Base-by-base conservation (phyloP, 1,140 invertebrate species). In the Melipona quadrifasciata region DNA sequence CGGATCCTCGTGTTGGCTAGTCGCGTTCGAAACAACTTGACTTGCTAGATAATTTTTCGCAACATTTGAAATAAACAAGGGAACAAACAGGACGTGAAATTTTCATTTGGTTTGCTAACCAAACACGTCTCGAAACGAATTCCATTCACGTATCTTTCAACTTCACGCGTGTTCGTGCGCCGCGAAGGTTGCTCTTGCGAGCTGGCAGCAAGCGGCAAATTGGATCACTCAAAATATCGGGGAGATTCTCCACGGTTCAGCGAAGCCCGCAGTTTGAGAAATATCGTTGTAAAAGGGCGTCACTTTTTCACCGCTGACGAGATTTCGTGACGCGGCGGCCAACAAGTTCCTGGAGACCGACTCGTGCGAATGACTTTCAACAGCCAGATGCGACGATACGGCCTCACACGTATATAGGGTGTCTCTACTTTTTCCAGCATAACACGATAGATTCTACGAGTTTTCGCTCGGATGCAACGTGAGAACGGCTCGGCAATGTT, bases 201-300 rank as follows among this genome's bases (percentile, higher is more conserved):
- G 58, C 24, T 58, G 80, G 57, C 71, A 82, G 80, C 72, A 67
- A 82, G 27, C 80, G 80, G 80, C 61, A 82, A 82, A 82, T 82
- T 82, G 80, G 80, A 82, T 82, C 80, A 82, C 73, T 82, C 80
- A 82, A 82, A 82, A 82, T 75, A 74, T 82, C 80, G 61, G 58
- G n/a, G 55, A 24, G 72, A 82, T 67, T 82, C 72, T 75, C 27
- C 73, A 82, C 80, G 80, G 80, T 82, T 71, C 61, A 47, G 51
- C 72, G 72, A 64, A 53, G 47, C 6, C 47, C 61, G 80, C 31
- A 51, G 72, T 67, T 76, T 82, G 80, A 75, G 61, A 82, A 67
- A 82, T 82, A 73, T 82, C 72, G 21, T 39, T 55, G 24, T 82
- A 67, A 82, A 82, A 67, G 72, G 61, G 64, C 71, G 58, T 76